A percentile compares a stretch with the other conserved stretches of the same genome.
Conservation (phyloP, 1,140 invertebrate genomes). For the Drosophila mauritiana region DNA sequence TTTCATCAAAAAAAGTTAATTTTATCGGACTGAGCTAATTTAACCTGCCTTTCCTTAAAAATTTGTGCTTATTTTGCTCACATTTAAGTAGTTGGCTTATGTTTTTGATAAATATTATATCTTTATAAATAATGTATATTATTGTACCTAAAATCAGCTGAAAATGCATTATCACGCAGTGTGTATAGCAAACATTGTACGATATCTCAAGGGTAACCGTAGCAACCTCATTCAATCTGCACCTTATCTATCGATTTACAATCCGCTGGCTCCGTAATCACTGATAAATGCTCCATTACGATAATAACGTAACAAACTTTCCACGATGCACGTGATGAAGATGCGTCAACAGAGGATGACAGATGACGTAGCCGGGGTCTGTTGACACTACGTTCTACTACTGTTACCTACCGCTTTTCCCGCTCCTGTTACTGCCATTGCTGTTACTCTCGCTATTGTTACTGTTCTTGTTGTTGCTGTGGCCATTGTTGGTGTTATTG, state of each 20-base stretch:
- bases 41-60: too few species aligned
- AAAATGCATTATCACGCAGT: too few species aligned
- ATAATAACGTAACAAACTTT: conserved; percentile 62
- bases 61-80: too few species aligned
- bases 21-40: too few species aligned
- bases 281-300: conserved; percentile 48
- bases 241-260: conserved; percentile 27
- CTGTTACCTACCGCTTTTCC: conserved; percentile 21
- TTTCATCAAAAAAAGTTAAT: too few species aligned
- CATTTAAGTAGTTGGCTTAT: too few species aligned
- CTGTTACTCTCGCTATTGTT: not conserved
- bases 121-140: too few species aligned
- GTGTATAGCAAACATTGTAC: not conserved
- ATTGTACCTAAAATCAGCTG: too few species aligned
- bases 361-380: conserved; percentile 37
- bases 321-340: conserved; percentile 49
- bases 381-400: conserved; percentile 25
- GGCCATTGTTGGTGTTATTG: conserved; percentile 39
- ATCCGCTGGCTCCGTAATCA: conserved; percentile 41
- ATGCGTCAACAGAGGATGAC: conserved; percentile 52
- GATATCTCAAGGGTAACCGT: conserved; percentile 17
- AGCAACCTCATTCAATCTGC: conserved; percentile 14
- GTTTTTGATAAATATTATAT: too few species aligned
- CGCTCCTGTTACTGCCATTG: conserved; percentile 17
- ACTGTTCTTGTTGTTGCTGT: not conserved